phyloP scores from a whole-genome alignment of 1,140 invertebrate genomes.

The Tetranychus cinnabarinus region DNA sequence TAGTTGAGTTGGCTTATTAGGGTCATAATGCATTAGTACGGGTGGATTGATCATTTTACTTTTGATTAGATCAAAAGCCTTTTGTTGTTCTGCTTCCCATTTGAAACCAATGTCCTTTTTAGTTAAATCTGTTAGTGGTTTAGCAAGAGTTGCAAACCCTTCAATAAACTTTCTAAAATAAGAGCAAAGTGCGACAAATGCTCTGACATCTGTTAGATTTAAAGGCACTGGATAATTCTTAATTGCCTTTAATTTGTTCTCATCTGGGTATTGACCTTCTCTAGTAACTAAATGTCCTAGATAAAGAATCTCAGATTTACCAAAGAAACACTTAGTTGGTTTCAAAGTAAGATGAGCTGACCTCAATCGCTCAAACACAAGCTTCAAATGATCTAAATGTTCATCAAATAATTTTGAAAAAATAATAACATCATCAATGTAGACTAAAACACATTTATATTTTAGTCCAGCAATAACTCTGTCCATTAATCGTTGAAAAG shows the following conservation, averaged over 20 bases:
- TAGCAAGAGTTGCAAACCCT: constrained; percentile 16
- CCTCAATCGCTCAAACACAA: too few species aligned
- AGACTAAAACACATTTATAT: too few species aligned
- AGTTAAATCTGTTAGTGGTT: background rate
- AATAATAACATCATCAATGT: too few species aligned
- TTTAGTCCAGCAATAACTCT: too few species aligned
- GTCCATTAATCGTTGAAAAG: constrained; percentile 10
- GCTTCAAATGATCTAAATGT: too few species aligned
- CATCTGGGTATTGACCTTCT: background rate
- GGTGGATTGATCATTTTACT: background rate
- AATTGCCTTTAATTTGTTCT: constrained; percentile 4
- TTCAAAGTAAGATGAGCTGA: background rate
- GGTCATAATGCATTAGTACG: constrained; percentile 1
- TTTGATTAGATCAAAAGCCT: background rate
- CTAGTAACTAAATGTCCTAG: background rate
- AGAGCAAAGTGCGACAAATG: constrained; percentile 6
- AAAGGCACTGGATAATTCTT: constrained; percentile 4
- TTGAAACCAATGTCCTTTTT: background rate
- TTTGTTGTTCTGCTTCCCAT: background rate
- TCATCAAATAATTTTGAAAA: too few species aligned
- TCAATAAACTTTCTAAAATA: constrained; percentile 11
- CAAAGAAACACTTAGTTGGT: background rate
- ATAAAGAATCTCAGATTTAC: background rate
- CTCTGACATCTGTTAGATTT: constrained; percentile 3
- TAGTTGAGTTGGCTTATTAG: background rate